Evolutionary conservation across 2,888 invertebrate species (phyloP), one percentile per base, ranked within the genome.

Genomic region (Odontocolon sp.): DNA sequence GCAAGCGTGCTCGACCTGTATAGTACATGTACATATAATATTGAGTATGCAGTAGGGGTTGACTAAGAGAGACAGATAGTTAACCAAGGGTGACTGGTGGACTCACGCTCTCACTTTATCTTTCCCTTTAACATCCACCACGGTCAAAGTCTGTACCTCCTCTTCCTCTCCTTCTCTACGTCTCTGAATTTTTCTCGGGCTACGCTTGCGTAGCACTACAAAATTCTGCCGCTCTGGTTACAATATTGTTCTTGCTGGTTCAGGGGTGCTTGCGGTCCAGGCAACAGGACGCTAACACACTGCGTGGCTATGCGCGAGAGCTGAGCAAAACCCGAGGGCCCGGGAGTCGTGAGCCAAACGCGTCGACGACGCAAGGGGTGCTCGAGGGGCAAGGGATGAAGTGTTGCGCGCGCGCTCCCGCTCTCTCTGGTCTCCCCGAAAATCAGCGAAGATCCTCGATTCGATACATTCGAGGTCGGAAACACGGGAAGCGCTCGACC

Each of bases 371-470:
- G 77, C 80, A 78, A 69, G 77, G 63, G 57, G 56, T 54, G 70
- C 61, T 61, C 47, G 57, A 64, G 77, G 68, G 72, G 73, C 77
- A 64, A 64, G 63, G 77, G 72, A 77, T 59, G 72, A 59, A 54
- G 64, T 54, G 72, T 57, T 73, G 72, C 69, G 69, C 69, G 77
- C 72, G 77, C 77, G 77, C 77, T 72, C 72, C 54, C 28, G 26
- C 59, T 26, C 59, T 54, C 63, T 64, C 86, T 86, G 85, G 85
- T 82, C 81, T 82, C 82, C 77, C 85, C 88, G 87, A 88, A 87
- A 87, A 85, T 85, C 85, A 83, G 86, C 87, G 86, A 87, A 88
- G 87, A 88, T 88, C 87, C 87, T 85, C 87, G 86, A 87, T 84
- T 85, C 84, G 84, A 86, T 87, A 86, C 85, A 84, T 81, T 80